These are phyloP conservation scores for Merops nubicus DNA, from an alignment of 2,113 vertebrate genomes.

Conservation along the genomic window DNA sequence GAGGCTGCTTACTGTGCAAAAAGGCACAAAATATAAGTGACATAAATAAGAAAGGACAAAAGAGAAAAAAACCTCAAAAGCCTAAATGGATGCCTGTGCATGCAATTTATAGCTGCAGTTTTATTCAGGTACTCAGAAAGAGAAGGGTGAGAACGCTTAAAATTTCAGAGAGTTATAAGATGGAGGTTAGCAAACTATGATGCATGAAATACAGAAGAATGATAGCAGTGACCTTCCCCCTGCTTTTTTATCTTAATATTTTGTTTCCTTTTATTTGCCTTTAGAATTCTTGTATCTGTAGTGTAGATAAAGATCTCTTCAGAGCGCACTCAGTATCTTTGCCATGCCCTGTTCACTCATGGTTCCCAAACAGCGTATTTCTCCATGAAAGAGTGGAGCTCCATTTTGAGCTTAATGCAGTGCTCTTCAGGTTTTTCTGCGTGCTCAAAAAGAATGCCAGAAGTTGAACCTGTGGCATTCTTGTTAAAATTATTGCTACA, in stretches of 20 bases:
- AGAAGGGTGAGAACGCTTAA: neutral
- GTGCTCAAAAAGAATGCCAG: neutral
- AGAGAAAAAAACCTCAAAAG: neutral
- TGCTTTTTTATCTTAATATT: neutral
- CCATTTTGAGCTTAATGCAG: neutral
- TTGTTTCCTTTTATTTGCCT: neutral
- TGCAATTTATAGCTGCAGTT: neutral
- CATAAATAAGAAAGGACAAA: neutral
- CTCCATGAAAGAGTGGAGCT: neutral
- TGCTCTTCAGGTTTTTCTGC: neutral
- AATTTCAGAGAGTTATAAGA: neutral
- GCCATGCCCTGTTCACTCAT: neutral
- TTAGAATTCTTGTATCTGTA: neutral
- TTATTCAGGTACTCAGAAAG: neutral
- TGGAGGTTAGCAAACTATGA: neutral
- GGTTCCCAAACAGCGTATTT: neutral
- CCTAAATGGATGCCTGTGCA: rapidly evolving
- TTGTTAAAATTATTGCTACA: neutral
- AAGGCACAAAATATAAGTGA: neutral
- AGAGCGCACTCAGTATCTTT: neutral
- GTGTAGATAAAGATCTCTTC: neutral
- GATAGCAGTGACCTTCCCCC: neutral
- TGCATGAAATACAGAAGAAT: neutral
- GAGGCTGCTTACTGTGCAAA: neutral
- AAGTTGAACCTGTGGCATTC: neutral